Conservation (phyloP, 2,797 vertebrate genomes). For the Macropus fuliginosus region DNA sequence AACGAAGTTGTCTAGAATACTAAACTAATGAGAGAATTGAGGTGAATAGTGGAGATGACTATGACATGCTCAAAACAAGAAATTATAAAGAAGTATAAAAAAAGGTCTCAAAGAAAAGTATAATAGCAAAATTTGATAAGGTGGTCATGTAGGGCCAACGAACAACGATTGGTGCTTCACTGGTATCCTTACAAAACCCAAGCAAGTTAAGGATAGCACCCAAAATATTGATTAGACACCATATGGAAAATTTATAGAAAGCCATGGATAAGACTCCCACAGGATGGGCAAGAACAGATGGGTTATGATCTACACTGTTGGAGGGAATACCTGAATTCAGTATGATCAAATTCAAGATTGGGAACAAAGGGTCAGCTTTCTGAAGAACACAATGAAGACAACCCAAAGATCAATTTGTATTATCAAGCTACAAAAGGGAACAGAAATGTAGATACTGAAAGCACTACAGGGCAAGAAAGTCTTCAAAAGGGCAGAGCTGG, state of each 20-base stretch:
- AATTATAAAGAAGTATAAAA: neutral
- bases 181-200: neutral
- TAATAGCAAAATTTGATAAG: neutral
- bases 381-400: constrained; percentile 12
- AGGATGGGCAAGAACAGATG: neutral
- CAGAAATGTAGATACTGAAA: neutral
- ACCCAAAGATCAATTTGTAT: constrained; percentile 1
- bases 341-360: neutral
- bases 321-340: neutral
- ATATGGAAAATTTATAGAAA: neutral
- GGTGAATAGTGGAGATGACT: neutral
- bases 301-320: neutral
- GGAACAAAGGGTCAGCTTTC: neutral
- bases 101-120: neutral
- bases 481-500: neutral
- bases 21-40: neutral
- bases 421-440: neutral
- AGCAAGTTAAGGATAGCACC: neutral
- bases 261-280: neutral
- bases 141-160: neutral
- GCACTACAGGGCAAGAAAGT: neutral
- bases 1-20: neutral
- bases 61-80: neutral
- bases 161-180: neutral
- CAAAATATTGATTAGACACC: neutral